Percentiles rank a stretch among this genome's conserved stretches.
These are phyloP conservation scores for Colostygia pectinataria DNA, from an alignment of 2,888 invertebrate species.

Conservation along the genomic window DNA sequence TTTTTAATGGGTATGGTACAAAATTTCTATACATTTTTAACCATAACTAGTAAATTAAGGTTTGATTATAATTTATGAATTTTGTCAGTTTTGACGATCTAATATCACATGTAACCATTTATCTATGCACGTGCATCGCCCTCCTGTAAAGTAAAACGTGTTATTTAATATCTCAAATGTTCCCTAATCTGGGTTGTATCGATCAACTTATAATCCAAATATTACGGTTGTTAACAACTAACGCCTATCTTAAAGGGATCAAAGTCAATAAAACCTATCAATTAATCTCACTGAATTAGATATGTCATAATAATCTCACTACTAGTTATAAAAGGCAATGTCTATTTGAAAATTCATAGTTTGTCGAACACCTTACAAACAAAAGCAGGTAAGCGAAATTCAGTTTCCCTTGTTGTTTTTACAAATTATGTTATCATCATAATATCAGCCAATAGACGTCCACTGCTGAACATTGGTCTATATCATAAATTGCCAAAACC, in stretches of 20 bases:
- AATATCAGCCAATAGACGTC: too few relatives aligned
- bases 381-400: constrained; percentile 34
- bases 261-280: constrained; percentile 37
- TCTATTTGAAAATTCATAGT: constrained; percentile 31
- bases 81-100: too few relatives aligned
- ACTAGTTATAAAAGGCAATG: constrained; percentile 38
- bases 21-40: too few relatives aligned
- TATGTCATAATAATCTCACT: constrained; percentile 27
- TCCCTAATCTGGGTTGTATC: constrained; percentile 14
- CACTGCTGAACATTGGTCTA: too few relatives aligned
- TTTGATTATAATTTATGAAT: too few relatives aligned
- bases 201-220: constrained; percentile 33
- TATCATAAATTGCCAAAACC: too few relatives aligned
- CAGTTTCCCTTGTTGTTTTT: background rate
- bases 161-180: background rate
- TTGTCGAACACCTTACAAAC: constrained; percentile 34
- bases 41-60: too few relatives aligned
- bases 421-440: too few relatives aligned
- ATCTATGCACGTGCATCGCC: too few relatives aligned
- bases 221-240: constrained; percentile 8
- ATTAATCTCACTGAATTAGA: constrained; percentile 14
- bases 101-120: too few relatives aligned
- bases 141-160: too few relatives aligned
- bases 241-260: constrained; percentile 31
- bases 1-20: too few relatives aligned